Evolutionary conservation across 2,797 vertebrate species (phyloP).

Genomic region (Sebastes jordani): DNA sequence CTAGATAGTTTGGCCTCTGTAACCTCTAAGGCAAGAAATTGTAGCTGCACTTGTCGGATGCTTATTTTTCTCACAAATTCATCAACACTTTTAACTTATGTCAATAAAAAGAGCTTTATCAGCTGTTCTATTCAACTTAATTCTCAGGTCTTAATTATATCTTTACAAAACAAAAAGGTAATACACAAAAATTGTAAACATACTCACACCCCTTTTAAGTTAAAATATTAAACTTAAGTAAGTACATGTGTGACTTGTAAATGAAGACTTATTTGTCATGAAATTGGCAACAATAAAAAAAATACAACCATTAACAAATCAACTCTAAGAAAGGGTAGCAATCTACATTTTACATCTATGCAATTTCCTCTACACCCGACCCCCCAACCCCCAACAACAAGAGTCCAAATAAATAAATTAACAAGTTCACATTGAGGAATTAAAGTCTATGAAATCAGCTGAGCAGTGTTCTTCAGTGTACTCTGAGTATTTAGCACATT

Average conservation of each 20-base stretch:
- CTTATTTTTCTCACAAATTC: conserved; percentile 37
- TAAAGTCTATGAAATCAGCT: conserved; percentile 34
- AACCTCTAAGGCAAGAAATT: conserved; percentile 68
- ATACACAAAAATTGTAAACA: conserved; percentile 68
- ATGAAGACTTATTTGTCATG: conserved; percentile 37
- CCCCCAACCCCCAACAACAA: conserved; percentile 14
- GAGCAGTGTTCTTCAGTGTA: conserved; percentile 40
- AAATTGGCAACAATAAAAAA: conserved; percentile 41
- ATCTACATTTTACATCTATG: conserved; percentile 57
- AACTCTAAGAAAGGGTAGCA: conserved; percentile 33
- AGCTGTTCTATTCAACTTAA: conserved; percentile 41
- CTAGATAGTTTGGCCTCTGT: conserved; percentile 48
- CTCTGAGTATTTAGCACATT: conserved; percentile 24
- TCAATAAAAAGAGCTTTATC: conserved; percentile 15
- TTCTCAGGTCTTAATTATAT: conserved; percentile 24
- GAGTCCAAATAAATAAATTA: conserved; percentile 60
- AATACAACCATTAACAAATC: conserved; percentile 51
- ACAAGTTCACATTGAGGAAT: conserved; percentile 58
- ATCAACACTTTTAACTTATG: conserved; percentile 35
- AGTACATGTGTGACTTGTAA: conserved; percentile 49
- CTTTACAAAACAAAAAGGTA: conserved; percentile 51
- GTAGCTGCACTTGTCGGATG: conserved; percentile 63
- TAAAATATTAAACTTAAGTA: conserved; percentile 50
- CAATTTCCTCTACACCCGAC: conserved; percentile 15
- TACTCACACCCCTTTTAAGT: conserved; percentile 52